Percentiles rank a stretch among this genome's conserved stretches.
Conservation (phyloP, 2,888 invertebrate genomes). For the Zygothrica quintamaculata region DNA sequence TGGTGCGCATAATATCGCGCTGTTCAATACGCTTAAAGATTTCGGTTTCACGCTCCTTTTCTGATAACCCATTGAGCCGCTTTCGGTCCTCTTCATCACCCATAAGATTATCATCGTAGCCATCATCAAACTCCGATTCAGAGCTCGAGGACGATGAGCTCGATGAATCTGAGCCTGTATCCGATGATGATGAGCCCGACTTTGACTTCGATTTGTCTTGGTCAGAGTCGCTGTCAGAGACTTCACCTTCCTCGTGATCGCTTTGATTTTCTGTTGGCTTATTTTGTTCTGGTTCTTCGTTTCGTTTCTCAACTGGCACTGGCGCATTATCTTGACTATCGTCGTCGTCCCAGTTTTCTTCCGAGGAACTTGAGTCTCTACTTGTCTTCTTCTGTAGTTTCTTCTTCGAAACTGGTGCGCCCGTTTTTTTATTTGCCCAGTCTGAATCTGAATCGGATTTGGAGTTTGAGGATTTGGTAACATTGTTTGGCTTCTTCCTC, state of each 20-base stretch:
- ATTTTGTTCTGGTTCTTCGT: slow-evolving; percentile 73
- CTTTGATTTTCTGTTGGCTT: slow-evolving; percentile 65
- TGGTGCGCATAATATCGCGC: slow-evolving; percentile 95
- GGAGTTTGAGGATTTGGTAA: slow-evolving; percentile 84
- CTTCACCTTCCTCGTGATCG: slow-evolving; percentile 95
- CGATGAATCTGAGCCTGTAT: slow-evolving; percentile 65
- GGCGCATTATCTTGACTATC: slow-evolving; percentile 81
- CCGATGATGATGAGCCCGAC: slow-evolving; percentile 51
- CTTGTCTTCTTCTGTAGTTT: slow-evolving; percentile 83
- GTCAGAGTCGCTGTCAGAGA: slow-evolving; percentile 88
- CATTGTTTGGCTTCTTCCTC: slow-evolving; percentile 86
- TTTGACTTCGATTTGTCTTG: slow-evolving; percentile 76
- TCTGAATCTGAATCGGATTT: slow-evolving; percentile 86
- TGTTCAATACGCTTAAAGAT: slow-evolving; percentile 98
- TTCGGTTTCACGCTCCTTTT: slow-evolving; percentile 98
- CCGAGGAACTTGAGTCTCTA: slow-evolving; percentile 78
- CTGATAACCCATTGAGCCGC: slow-evolving; percentile 95
- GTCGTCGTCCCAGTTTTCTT: slow-evolving; percentile 84
- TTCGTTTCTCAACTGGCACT: slow-evolving; percentile 25
- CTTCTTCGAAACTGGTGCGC: slow-evolving; percentile 82
- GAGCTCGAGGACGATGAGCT: slow-evolving; percentile 85
- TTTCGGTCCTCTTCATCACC: slow-evolving; percentile 98
- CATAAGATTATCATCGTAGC: slow-evolving; percentile 98
- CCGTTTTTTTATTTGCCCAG: slow-evolving; percentile 83
- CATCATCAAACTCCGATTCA: slow-evolving; percentile 97